Evolutionary conservation across 2,113 vertebrate genomes (phyloP), one percentile per base, ranked within the genome.

Genomic region (Climacteris rufus): DNA sequence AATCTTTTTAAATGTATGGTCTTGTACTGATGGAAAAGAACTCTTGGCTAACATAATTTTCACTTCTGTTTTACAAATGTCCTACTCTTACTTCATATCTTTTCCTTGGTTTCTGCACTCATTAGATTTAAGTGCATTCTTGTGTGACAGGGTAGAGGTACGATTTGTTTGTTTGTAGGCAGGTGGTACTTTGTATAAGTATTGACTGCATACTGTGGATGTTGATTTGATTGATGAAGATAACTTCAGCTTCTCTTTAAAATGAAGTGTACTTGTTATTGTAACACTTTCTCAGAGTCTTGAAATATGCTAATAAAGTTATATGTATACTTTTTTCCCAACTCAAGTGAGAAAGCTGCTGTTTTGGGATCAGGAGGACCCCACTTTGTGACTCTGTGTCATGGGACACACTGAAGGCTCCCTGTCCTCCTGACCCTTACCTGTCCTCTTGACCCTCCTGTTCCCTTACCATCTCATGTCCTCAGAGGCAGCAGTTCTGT

Each of bases 141-240:
- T 42, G 22, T 60, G 63, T 49, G n/a, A 25, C 59, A 83, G 21
- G 22, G 21, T 56, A 77, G 47, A 70, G 30, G 37, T 20, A 50
- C 56, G 57, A 91, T 70, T 92, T 70, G 52, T 79, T 90, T 90
- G 17, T 82, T 77, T 87, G 54, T 23, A 89, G 68, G n/a, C 35
- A 92, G 53, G 54, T 83, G 61, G 50, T 77, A 89, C 45, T 91
- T 96, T 85, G 44, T 68, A 75, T 2, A 4, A 45, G 40, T 87
- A 44, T 75, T 96, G 74, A 71, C 71, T 80, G 18, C 15, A n/a
- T 31, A 52, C 49, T 52, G 7, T 9, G 21, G 28, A 20, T 42
- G 56, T 52, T 85, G 74, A 83, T 82, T 84, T 95, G 86, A 95
- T 84, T 96, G 71, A 91, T 92, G 90, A 54, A 77, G 37, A 52